phyloP scores from a whole-genome alignment of 1,140 invertebrate genomes.

The Caenorhabditis latens region DNA sequence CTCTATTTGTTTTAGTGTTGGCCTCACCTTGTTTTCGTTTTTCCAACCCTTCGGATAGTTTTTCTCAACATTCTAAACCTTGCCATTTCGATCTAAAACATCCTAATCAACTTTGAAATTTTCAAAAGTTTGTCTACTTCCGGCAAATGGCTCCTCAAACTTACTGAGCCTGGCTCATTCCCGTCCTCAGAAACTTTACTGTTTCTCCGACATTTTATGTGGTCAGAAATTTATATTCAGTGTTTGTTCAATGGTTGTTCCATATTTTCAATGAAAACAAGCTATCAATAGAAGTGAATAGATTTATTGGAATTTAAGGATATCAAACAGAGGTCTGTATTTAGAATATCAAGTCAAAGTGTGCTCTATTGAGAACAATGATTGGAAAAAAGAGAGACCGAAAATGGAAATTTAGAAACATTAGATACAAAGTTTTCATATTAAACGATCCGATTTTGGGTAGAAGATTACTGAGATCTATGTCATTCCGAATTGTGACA shows the following conservation, averaged over 20 bases:
- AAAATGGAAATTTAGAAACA: constrained; percentile 27
- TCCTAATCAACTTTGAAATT: no score
- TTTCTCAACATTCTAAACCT: no score
- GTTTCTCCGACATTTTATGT: no score
- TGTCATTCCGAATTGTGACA: constrained; percentile 59
- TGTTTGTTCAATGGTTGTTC: no score
- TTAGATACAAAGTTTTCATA: constrained; percentile 8
- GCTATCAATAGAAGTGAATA: not conserved
- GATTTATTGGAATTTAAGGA: not conserved
- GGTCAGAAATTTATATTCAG: no score
- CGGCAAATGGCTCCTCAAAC: no score
- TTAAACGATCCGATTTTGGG: not conserved
- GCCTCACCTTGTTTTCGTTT: not conserved
- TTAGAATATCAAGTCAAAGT: constrained; percentile 24
- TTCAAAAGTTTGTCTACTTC: no score
- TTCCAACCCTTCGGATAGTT: not conserved
- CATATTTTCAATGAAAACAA: no score
- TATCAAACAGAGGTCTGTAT: constrained; percentile 10
- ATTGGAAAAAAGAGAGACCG: constrained; percentile 25
- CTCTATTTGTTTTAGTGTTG: no score
- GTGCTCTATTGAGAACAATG: constrained; percentile 44
- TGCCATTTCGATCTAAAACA: no score
- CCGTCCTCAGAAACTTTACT: no score
- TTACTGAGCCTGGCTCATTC: no score
- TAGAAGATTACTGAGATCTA: not conserved